These are phyloP conservation scores for Mus musculus DNA, from an alignment of 2,113 vertebrate species.

Conservation along the genomic window GRCm39 chr3:68323001-68323500, in stretches of 20 bases:
- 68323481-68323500: neutral
- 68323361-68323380: neutral
- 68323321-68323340: neutral
- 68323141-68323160: neutral
- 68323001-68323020: neutral
- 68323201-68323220: neutral
- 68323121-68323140: accelerated
- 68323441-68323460: neutral
- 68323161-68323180: neutral
- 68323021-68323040: neutral
- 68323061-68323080: neutral
- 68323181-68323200: accelerated
- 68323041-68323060: neutral
- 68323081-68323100: neutral
- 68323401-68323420: neutral
- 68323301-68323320: neutral
- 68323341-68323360: neutral
- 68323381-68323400: neutral
- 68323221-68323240: neutral
- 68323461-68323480: neutral
- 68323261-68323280: neutral
- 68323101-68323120: neutral
- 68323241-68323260: neutral
- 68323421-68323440: neutral
- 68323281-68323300: neutral